Evolutionary conservation across 2,113 vertebrate genomes (phyloP).

Genomic region (Cacatua alba): DNA sequence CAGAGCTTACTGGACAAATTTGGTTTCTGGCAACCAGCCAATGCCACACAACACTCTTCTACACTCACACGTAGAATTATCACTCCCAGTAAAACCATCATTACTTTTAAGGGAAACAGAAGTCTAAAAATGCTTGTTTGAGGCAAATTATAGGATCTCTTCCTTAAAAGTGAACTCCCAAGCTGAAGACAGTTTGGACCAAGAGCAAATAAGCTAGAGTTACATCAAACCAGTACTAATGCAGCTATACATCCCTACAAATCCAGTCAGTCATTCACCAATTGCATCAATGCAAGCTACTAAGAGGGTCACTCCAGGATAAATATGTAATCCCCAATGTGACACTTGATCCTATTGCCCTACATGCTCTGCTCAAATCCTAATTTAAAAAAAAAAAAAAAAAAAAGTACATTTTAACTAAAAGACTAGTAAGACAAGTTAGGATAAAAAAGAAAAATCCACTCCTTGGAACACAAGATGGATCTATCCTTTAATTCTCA

Average conservation of each 20-base stretch:
- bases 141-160: background rate
- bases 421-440: background rate
- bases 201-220: constrained; percentile 22
- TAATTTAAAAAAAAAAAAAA: background rate
- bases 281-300: constrained; percentile 20
- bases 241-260: constrained; percentile 46
- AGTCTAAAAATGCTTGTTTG: background rate
- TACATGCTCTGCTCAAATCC: constrained; percentile 39
- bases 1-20: background rate
- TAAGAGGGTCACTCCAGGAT: constrained; percentile 59
- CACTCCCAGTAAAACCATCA: background rate
- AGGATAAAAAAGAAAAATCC: background rate
- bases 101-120: background rate
- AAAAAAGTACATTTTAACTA: background rate
- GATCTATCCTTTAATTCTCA: background rate
- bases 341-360: constrained; percentile 63
- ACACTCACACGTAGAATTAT: background rate
- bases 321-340: constrained; percentile 55
- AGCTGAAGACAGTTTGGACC: background rate
- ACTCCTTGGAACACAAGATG: background rate
- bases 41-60: fast-evolving
- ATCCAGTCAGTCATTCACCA: constrained; percentile 52
- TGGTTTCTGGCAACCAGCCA: background rate
- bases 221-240: constrained; percentile 7
- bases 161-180: background rate